phyloP scores from a whole-genome alignment of 1,140 invertebrate species.

The Drosophila triauraria region DNA sequence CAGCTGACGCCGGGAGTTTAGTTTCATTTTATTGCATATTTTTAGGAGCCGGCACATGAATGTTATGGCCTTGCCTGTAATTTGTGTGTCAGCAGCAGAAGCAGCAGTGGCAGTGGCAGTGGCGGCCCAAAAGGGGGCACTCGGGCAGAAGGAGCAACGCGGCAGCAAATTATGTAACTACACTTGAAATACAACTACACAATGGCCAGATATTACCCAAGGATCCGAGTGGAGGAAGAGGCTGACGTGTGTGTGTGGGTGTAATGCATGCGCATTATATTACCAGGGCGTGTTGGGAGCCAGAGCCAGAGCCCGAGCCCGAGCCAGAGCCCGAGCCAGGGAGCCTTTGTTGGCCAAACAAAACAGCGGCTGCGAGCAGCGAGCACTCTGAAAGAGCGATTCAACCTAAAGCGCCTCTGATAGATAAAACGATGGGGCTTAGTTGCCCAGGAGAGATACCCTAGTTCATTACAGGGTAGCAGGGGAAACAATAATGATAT shows the following conservation, averaged over 20 bases:
- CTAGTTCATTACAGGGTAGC: neutral
- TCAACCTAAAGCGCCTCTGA: constrained; percentile 15
- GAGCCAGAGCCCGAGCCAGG: neutral
- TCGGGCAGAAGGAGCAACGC: constrained; percentile 31
- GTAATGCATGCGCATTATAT: constrained; percentile 73
- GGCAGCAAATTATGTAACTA: constrained; percentile 79
- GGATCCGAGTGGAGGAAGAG: neutral
- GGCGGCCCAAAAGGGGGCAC: neutral
- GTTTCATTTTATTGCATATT: constrained; percentile 79
- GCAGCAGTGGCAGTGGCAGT: constrained; percentile 7
- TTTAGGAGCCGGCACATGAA: constrained; percentile 70
- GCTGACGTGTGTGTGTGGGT: constrained; percentile 10
- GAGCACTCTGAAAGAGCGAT: constrained; percentile 16
- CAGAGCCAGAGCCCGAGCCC: neutral
- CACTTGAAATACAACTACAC: constrained; percentile 74
- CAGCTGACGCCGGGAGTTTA: constrained; percentile 67
- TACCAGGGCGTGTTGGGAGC: constrained; percentile 38
- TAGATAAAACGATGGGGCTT: constrained; percentile 10
- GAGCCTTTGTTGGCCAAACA: constrained; percentile 67
- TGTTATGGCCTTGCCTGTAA: constrained; percentile 70
- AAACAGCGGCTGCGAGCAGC: constrained; percentile 27
- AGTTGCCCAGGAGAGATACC: neutral
- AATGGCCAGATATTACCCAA: constrained; percentile 66
- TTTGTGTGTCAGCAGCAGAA: constrained; percentile 72
- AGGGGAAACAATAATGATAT: neutral